Base-by-base conservation (phyloP, 2,113 vertebrate species). In the Mionectes macconnelli region DNA sequence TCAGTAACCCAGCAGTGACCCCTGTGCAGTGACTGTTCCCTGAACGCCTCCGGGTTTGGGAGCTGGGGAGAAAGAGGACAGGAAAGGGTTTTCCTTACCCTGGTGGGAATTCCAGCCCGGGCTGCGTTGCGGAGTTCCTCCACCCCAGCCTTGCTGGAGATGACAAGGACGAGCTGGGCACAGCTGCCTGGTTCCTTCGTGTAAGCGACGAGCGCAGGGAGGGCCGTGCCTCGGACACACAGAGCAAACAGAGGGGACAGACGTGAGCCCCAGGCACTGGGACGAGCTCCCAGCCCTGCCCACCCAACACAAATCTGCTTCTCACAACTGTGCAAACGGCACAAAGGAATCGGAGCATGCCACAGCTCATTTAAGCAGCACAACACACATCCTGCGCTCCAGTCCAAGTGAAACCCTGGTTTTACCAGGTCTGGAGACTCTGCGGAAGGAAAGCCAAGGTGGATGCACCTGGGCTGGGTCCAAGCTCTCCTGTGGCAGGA, bases 111-210 rank as follows among this genome's bases (percentile, higher is more conserved):
- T 12, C 98, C 98, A 15, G 99, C 98, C 47, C 98, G 97, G 2
- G 98, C 97, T 5, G 99, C 98, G 47, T 98, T 98, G 94, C 98
- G 98, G 85, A 99, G 97, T 53, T 98, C 99, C 85, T 97, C 97
- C 23, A 98, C 98, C 0, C 98, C 98, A 1, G 98, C 96, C 40
- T 97, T 97, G 97, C 98, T 99, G 90, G 99, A 99, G 96, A 99
- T 98, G 67, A 99, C 98, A 76, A 99, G 97, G 24, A 98, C 98
- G 5, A 99, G 97, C 94, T 98, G 97, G 5, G 98, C 98, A 4
- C 96, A 97, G 95, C 98, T 99, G 57, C 97, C 98, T 0, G 98
- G 97, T 67, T 98, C 97, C 93, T 95, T 98, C 44, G 98, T 95
- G 22, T 97, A 98, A 40, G 97, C 93, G 19, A 99, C 98, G 69